phyloP scores from a whole-genome alignment of 1,140 invertebrate genomes.

The Chrysoperla carnea region DNA sequence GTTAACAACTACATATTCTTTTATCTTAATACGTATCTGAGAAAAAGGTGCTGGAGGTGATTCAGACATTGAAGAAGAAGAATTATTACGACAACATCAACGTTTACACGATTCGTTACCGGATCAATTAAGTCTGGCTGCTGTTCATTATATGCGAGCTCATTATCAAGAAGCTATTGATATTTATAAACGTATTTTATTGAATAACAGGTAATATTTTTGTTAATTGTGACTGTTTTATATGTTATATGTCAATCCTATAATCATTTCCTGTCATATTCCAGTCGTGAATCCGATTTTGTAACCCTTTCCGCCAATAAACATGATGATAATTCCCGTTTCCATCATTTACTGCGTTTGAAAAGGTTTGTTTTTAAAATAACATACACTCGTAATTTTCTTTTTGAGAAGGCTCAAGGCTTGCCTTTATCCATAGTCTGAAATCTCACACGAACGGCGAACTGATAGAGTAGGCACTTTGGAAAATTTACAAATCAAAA shows the following conservation, averaged over 20 bases:
- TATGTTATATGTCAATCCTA: neutral
- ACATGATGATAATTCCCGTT: neutral
- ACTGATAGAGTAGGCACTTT: too few species aligned
- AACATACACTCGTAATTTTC: too few species aligned
- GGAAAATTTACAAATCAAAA: too few species aligned
- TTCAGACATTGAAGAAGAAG: conserved; percentile 55
- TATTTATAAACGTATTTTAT: conserved; percentile 88
- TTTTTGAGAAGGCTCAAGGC: too few species aligned
- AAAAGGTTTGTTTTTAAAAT: neutral
- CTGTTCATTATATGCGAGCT: conserved; percentile 86
- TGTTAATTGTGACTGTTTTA: conserved; percentile 7
- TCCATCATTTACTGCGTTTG: neutral
- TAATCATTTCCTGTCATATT: neutral
- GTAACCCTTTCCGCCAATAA: neutral
- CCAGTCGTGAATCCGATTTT: neutral
- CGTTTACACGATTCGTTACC: conserved; percentile 75
- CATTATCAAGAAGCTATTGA: conserved; percentile 99
- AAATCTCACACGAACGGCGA: too few species aligned
- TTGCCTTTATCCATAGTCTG: too few species aligned
- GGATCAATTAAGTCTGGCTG: conserved; percentile 89
- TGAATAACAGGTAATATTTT: conserved; percentile 63
- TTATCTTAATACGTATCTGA: too few species aligned
- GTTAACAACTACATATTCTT: too few species aligned
- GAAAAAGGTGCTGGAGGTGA: conserved; percentile 1
- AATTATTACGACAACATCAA: conserved; percentile 65